Evolutionary conservation across 2,888 invertebrate genomes (phyloP), one percentile per base, ranked within the genome.

Genomic region (Philereme transversata): DNA sequence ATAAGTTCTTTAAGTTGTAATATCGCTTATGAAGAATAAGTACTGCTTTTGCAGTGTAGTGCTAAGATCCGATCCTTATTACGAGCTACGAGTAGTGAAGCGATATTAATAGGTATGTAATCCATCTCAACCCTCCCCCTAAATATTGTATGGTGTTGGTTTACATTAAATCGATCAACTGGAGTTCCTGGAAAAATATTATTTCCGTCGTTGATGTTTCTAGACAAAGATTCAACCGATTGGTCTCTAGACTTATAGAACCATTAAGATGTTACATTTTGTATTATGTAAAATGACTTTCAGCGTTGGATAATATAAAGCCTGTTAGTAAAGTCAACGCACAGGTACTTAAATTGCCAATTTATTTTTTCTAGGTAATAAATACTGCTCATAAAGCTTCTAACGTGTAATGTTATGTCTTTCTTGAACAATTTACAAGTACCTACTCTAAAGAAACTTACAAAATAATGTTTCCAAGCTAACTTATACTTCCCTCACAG

Each of bases 401-500:
- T 36, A 36, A 6, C 36, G 0, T 36, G 36, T 36, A 7, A 6
- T 36, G 5, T 6, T 36, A 36, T 6, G 7, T 36, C 36, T 7
- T 36, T 40, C 40, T 40, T 40, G 7, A 8, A 40, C 40, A 40
- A 40, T 40, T 40, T 6, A 40, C 40, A 40, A 40, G 40, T 40
- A 8, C 40, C 8, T 40, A 6, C 7, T 40, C 40, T 40, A 3
- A 40, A 6, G 40, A 40, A 40, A 6, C 40, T 40, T 40, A 40
- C 35, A 36, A 4, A 35, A 35, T 9, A 47, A 4, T 40, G 5
- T 10, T 48, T 6, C 22, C 10, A 11, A 41, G 34, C 9, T 44
- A n/a, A 40, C 43, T 40, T 50, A 5, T 46, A 43, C 35, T 4
- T 50, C 46, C 10, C 33, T 35, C 40, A 51, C 41, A 40, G 40